Base-by-base conservation (phyloP, 2,888 invertebrate genomes). In the Apocheima hispidaria region DNA sequence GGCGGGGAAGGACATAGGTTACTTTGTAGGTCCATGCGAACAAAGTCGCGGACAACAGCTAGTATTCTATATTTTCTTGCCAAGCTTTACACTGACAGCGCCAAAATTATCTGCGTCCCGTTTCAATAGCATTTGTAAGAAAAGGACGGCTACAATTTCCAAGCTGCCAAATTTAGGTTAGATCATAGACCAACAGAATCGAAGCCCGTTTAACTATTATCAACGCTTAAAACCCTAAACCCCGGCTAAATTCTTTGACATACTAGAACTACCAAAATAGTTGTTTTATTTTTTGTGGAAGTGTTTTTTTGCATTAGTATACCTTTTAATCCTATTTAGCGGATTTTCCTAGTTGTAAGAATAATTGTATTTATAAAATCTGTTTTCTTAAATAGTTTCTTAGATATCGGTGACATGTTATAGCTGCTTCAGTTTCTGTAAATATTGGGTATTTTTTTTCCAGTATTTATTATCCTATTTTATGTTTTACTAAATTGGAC, bases 181-280 rank as follows among this genome's bases (percentile, higher is more conserved):
- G 43, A 14, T 23, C 1, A 43, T 16, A 26, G 26, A 14, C 14
- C 43, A 43, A 26, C 43, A 43, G 43, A 43, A 43, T 43, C 14
- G 26, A 21, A n/a, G n/a, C n/a, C n/a, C 16, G 20, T 35, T 21
- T 33, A 53, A 43, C 23, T 55, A 28, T 38, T 30, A 44, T 16
- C 30, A 46, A 55, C 20, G 23, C 36, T 36, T 52, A 46, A 41
- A 52, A 36, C 30, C 23, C 48, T 59, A 53, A 33, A 21, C 20
- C 58, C 52, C 53, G 59, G 48, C 59, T 10, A 28, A 20, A 48
- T 33, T 59, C 48, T 49, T 53, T 48, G 53, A 48, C 30, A 40
- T 46, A 2, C 6, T 44, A 44, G 5, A 28, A 14, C 21, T 21
- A 41, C 18, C 12, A 4, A 21, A 43, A 26, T 26, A 26, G 14